Base-by-base conservation (phyloP, 2,888 invertebrate species). In the Athripsodes cinereus region DNA sequence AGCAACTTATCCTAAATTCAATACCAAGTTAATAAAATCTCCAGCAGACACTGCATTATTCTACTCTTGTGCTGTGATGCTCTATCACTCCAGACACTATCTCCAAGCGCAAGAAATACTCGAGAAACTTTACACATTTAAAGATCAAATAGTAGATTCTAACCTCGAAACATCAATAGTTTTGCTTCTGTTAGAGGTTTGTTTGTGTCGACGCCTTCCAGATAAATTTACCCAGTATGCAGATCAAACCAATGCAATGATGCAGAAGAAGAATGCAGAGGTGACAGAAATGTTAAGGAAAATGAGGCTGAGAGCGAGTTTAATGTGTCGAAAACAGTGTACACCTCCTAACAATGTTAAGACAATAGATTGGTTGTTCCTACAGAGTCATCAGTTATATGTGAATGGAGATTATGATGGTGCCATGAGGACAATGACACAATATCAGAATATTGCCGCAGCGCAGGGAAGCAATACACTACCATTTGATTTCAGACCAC, bases 61-160 rank as follows among this genome's bases (percentile, higher is more conserved):
- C 65, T 92, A 87, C 72, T 92, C 92, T 70, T 88, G 90, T 69
- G 90, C 91, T 8, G 83, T 92, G 2, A 67, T 92, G 35, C 74
- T 88, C 6, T 92, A 87, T 70, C 90, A 91, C 67, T 83, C 86
- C 6, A 81, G 84, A 59, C 88, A 92, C 68, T 90, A 88, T 69
- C 83, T 83, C 52, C 81, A 84, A 63, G 87, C 90, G 11, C 76
- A 72, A 8, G 71, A 71, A 1, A 66, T 79, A 48, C 62, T 79
- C 52, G 78, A 79, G 57, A 74, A 74, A 56, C 64, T 79, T 58
- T 68, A 77, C 22, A 65, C 66, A n/a, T 68, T 67, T 48, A 76
- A 74, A 66, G 77, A 78, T 57, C 67, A 68, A 16, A 53, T 64
- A 18, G 10, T 40, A 13, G 64, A 64, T 34, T 16, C 16, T 1